phyloP scores from a whole-genome alignment of 2,888 invertebrate species.

The Tinea semifulvella region DNA sequence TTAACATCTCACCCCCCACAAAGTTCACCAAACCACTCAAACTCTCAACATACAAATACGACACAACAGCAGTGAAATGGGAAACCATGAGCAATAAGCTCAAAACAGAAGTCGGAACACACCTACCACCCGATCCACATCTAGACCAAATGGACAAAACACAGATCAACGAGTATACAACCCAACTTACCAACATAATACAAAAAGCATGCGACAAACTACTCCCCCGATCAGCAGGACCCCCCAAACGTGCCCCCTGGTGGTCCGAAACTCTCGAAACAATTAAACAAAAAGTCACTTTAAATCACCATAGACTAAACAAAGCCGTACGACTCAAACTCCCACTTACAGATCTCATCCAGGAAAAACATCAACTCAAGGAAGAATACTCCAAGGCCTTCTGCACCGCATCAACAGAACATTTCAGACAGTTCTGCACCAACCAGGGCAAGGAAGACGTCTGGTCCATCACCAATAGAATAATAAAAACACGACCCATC shows the following conservation, averaged over 20 bases:
- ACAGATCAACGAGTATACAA: too few species aligned
- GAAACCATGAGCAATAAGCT: too few species aligned
- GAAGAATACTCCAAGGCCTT: slow-evolving; percentile 15
- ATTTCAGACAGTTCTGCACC: slow-evolving; percentile 22
- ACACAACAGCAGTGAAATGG: not conserved
- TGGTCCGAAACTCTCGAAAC: not conserved
- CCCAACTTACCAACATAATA: too few species aligned
- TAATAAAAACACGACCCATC: slow-evolving; percentile 17
- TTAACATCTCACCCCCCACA: not conserved
- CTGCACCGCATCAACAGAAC: slow-evolving; percentile 6
- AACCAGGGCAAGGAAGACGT: slow-evolving; percentile 21
- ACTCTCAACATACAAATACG: not conserved
- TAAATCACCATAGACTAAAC: not conserved
- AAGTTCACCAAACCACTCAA: not conserved
- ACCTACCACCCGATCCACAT: not conserved
- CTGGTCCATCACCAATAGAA: slow-evolving; percentile 21
- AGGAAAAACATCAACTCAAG: not conserved
- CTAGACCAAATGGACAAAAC: not conserved
- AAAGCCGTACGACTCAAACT: not conserved
- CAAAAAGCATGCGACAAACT: too few species aligned
- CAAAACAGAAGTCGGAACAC: too few species aligned
- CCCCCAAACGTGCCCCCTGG: not conserved
- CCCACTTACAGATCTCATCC: not conserved
- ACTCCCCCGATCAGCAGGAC: too few species aligned
- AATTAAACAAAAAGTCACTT: not conserved